phyloP scores from a whole-genome alignment of 2,113 vertebrate genomes.

The Epinephelus moara region DNA sequence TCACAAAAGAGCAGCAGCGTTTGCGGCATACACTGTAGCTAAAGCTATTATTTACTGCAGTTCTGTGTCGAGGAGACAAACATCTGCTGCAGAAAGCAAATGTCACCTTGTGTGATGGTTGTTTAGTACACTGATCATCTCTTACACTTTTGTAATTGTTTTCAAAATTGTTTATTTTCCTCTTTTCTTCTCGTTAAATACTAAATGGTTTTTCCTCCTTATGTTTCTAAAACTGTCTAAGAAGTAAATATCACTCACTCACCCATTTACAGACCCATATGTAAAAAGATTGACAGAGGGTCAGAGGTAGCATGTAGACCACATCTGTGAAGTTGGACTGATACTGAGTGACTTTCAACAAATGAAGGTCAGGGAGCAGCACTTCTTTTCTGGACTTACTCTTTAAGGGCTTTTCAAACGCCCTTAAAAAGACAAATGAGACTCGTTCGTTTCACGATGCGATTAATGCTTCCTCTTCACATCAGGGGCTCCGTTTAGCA shows the following conservation, averaged over 20 bases:
- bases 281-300: not conserved
- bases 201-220: not conserved
- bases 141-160: too few species aligned
- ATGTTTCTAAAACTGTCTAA: not conserved
- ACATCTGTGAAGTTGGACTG: not conserved
- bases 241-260: not conserved
- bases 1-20: not conserved
- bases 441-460: slow-evolving; percentile 32
- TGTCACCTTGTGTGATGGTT: not conserved
- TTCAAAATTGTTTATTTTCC: not conserved
- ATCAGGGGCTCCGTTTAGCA: slow-evolving; percentile 52
- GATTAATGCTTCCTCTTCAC: slow-evolving; percentile 68
- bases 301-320: not conserved
- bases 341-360: not conserved
- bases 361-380: not conserved
- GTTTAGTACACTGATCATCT: too few species aligned
- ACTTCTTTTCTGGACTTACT: not conserved
- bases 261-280: too few species aligned
- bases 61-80: not conserved
- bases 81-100: not conserved
- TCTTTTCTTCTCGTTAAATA: not conserved
- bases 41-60: not conserved
- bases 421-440: slow-evolving; percentile 7
- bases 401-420: not conserved
- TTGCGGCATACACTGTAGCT: not conserved